Percentiles rank a stretch among this genome's conserved stretches.
Conservation (phyloP, 1,140 invertebrate genomes). For the Wiebesia pumilae region DNA sequence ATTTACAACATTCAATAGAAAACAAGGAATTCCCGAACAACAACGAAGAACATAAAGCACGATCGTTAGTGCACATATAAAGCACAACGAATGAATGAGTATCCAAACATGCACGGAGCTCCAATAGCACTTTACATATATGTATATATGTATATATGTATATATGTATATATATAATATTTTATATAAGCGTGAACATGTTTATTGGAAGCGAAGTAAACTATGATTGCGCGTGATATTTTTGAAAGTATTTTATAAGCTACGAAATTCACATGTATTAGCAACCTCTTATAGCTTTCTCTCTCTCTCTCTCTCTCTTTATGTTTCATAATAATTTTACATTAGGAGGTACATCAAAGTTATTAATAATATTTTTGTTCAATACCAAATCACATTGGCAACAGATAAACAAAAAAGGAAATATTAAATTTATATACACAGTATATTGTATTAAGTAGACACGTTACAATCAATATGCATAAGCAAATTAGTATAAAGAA, state of each 20-base stretch:
- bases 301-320: not conserved
- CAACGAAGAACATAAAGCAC: slow-evolving; percentile 23
- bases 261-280: slow-evolving; percentile 17
- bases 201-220: slow-evolving; percentile 45
- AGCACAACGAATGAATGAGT: slow-evolving; percentile 37
- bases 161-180: slow-evolving; percentile 22
- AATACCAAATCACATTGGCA: no score
- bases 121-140: slow-evolving; percentile 31
- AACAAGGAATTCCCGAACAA: slow-evolving; percentile 22
- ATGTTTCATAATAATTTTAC: no score
- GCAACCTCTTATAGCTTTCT: slow-evolving; percentile 35
- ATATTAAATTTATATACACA: no score
- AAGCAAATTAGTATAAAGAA: no score
- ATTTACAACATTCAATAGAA: slow-evolving; percentile 32
- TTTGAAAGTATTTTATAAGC: slow-evolving; percentile 33
- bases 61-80: slow-evolving; percentile 39
- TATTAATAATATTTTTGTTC: no score
- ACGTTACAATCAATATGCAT: no score
- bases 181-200: slow-evolving; percentile 40
- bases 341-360: no score
- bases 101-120: slow-evolving; percentile 22
- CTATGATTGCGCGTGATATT: slow-evolving; percentile 25
- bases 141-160: no score
- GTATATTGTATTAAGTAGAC: no score
- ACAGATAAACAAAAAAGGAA: no score